phyloP scores from a whole-genome alignment of 2,888 invertebrate species.

The Yponomeuta cagnagella region DNA sequence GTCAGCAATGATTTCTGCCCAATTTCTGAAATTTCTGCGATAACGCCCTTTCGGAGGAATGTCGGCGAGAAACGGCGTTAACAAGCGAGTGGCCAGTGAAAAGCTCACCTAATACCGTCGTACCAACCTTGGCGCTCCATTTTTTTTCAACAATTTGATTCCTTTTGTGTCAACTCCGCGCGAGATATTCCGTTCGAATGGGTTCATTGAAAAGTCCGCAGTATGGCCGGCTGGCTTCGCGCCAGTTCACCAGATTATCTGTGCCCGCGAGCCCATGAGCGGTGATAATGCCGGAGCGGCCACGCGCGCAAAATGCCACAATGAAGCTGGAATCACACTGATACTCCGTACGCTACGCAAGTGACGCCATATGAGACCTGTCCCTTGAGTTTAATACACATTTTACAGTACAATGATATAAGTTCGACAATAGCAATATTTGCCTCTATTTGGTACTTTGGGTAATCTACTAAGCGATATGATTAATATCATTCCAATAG shows the following conservation, averaged over 20 bases:
- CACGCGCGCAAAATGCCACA: slow-evolving; percentile 8
- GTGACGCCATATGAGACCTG: too few relatives aligned
- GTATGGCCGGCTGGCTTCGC: slow-evolving; percentile 62
- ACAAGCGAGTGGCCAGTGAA: background rate
- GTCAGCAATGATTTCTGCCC: too few relatives aligned
- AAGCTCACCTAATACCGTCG: background rate
- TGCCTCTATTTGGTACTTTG: too few relatives aligned
- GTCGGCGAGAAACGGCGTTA: background rate
- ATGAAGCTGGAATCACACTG: background rate
- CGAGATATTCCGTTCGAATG: slow-evolving; percentile 70
- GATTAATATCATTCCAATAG: too few relatives aligned
- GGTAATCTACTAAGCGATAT: too few relatives aligned
- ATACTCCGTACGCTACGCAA: too few relatives aligned
- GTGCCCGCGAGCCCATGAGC: slow-evolving; percentile 56
- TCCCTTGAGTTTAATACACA: too few relatives aligned
- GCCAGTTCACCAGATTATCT: slow-evolving; percentile 65
- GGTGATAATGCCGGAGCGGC: slow-evolving; percentile 56
- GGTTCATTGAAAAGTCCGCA: slow-evolving; percentile 74
- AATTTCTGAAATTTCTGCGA: too few relatives aligned
- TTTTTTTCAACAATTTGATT: slow-evolving; percentile 60
- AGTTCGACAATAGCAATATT: too few relatives aligned
- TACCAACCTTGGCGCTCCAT: background rate
- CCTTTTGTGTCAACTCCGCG: slow-evolving; percentile 69
- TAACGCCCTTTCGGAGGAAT: too few relatives aligned
- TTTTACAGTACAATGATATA: too few relatives aligned